phyloP scores from a whole-genome alignment of 2,888 invertebrate genomes.

The Psylliodes chrysocephalus region DNA sequence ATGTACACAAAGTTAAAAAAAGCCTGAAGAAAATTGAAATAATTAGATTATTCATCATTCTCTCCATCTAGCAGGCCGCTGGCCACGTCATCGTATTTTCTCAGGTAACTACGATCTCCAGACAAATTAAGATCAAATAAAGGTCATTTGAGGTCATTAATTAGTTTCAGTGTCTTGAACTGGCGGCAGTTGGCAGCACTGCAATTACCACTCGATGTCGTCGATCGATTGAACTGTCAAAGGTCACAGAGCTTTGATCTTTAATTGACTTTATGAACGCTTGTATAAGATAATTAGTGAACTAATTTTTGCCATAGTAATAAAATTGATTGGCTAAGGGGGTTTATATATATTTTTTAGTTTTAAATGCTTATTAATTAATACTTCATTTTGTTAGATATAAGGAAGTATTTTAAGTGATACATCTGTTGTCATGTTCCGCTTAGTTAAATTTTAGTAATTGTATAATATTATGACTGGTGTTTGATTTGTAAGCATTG shows the following conservation, averaged over 20 bases:
- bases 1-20: background rate
- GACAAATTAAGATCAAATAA: conserved; percentile 30
- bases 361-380: too few relatives aligned
- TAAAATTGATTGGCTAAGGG: too few relatives aligned
- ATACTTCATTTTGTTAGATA: too few relatives aligned
- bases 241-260: conserved; percentile 21
- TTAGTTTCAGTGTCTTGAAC: conserved; percentile 4
- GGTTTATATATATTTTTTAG: too few relatives aligned
- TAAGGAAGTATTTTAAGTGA: too few relatives aligned
- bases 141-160: conserved; percentile 28
- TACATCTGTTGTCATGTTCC: too few relatives aligned
- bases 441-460: too few relatives aligned
- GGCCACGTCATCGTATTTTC: conserved; percentile 2
- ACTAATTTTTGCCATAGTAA: background rate
- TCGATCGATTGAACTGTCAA: conserved; percentile 20
- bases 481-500: too few relatives aligned
- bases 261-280: conserved; percentile 3
- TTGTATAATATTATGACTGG: too few relatives aligned
- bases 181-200: conserved; percentile 7
- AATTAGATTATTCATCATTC: background rate
- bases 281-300: background rate
- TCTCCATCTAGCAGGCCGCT: background rate
- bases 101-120: conserved; percentile 13
- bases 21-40: background rate
- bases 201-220: conserved; percentile 19